Percentiles rank a stretch among this genome's conserved stretches.
phyloP scores from a whole-genome alignment of 2,888 invertebrate genomes.

The Agonopterix arenella region DNA sequence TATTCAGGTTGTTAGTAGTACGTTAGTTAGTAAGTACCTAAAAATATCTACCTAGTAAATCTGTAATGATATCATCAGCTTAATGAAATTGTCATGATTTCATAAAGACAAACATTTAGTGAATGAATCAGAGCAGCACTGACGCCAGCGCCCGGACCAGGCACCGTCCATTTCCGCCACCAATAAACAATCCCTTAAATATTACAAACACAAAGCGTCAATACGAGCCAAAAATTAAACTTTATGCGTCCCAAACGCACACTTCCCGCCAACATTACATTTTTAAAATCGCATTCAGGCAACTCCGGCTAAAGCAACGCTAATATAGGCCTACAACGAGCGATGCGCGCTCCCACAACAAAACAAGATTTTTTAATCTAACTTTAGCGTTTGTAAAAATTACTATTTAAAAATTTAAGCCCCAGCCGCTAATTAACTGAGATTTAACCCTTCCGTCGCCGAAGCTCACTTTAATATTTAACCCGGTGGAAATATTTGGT shows the following conservation, averaged over 20 bases:
- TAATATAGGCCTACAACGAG: constrained; percentile 66
- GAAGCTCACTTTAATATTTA: constrained; percentile 69
- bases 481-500: constrained; percentile 71
- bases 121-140: constrained; percentile 34
- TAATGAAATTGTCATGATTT: constrained; percentile 32
- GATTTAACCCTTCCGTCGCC: constrained; percentile 77
- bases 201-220: constrained; percentile 56
- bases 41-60: no score
- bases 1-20: no score
- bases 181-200: constrained; percentile 65
- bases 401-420: constrained; percentile 74
- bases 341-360: constrained; percentile 40
- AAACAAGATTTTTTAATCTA: constrained; percentile 73
- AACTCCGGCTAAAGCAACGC: constrained; percentile 27
- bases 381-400: constrained; percentile 77
- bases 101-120: constrained; percentile 36
- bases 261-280: constrained; percentile 59
- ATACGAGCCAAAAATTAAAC: constrained; percentile 61
- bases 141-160: constrained; percentile 13
- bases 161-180: constrained; percentile 39
- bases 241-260: constrained; percentile 63
- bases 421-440: constrained; percentile 70
- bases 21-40: no score
- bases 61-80: constrained; percentile 16
- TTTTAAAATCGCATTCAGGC: constrained; percentile 67